Conservation (phyloP, 1,140 invertebrate species). For the Drosophila lacertosa region DNA sequence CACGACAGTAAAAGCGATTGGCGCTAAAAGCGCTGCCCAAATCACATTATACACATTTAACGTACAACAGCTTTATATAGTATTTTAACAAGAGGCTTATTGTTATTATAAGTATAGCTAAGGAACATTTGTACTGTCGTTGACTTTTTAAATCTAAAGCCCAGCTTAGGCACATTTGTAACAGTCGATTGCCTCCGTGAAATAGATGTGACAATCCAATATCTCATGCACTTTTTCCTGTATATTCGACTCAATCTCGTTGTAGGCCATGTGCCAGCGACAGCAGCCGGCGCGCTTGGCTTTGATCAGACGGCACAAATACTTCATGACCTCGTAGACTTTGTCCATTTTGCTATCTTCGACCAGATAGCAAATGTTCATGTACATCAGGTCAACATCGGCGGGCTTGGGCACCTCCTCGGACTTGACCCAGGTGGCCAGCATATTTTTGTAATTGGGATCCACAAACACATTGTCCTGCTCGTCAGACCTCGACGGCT, state of each 20-base stretch:
- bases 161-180: conserved; percentile 23
- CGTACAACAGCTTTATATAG: background rate
- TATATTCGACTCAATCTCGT: conserved; percentile 44
- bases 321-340: conserved; percentile 63
- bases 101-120: conserved; percentile 2
- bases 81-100: conserved; percentile 1
- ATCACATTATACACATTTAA: background rate
- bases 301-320: conserved; percentile 62
- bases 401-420: conserved; percentile 40
- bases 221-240: conserved; percentile 37
- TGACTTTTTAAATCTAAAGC: background rate
- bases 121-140: conserved; percentile 26
- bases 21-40: conserved; percentile 16
- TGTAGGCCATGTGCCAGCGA: conserved; percentile 61
- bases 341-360: conserved; percentile 15
- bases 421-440: conserved; percentile 49
- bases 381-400: conserved; percentile 51
- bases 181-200: conserved; percentile 52
- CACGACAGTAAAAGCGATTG: conserved; percentile 5
- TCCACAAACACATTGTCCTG: conserved; percentile 8
- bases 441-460: conserved; percentile 29
- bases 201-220: conserved; percentile 30
- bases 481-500: background rate
- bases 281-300: conserved; percentile 44
- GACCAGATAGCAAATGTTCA: conserved; percentile 39